Conservation (phyloP, 2,888 invertebrate genomes). For the Caenorhabditis angaria region DNA sequence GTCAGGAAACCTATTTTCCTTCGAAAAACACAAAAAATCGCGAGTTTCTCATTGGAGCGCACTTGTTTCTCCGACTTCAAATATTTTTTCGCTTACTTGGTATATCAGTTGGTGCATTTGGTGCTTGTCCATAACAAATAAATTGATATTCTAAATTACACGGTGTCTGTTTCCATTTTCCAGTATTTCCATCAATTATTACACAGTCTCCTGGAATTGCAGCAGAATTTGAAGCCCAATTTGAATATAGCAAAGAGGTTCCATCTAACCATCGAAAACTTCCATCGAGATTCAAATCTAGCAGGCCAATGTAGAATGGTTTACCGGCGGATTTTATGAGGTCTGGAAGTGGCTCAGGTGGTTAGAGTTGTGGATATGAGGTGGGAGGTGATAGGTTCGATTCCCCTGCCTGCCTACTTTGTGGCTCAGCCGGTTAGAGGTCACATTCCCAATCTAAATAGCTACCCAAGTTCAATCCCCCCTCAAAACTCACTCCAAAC, state of each 20-base stretch:
- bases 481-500: slow-evolving; percentile 23
- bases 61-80: background rate
- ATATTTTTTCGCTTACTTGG: background rate
- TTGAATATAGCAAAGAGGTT: slow-evolving; percentile 10
- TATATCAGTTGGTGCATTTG: too few relatives aligned
- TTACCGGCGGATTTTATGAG: slow-evolving; percentile 3
- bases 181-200: background rate
- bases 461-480: background rate
- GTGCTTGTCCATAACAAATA: background rate
- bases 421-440: too few relatives aligned
- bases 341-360: slow-evolving; percentile 6
- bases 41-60: background rate
- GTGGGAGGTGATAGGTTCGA: too few relatives aligned
- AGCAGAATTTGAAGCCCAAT: slow-evolving; percentile 17
- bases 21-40: background rate
- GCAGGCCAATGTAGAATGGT: slow-evolving; percentile 28
- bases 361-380: too few relatives aligned
- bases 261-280: slow-evolving; percentile 40
- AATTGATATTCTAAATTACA: background rate
- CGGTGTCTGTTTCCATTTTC: background rate
- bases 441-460: too few relatives aligned
- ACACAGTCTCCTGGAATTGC: background rate
- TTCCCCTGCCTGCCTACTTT: too few relatives aligned
- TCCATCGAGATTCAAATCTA: slow-evolving; percentile 28
- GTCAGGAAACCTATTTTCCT: too few relatives aligned